These are phyloP conservation scores for Cantharis nigra DNA, from an alignment of 2,888 invertebrate genomes.

Conservation along the genomic window DNA sequence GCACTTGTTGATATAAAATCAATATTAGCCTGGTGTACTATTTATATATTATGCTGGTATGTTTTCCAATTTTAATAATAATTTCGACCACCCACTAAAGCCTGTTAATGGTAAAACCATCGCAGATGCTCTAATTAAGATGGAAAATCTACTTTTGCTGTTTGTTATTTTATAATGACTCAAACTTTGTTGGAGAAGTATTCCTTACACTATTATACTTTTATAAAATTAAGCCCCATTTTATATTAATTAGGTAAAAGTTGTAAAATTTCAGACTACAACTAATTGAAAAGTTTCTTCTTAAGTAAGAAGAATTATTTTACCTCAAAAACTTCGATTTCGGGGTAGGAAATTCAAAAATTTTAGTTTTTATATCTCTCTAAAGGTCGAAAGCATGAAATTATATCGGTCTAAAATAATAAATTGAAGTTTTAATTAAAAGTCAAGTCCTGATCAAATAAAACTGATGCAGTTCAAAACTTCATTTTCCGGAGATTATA, in stretches of 20 bases:
- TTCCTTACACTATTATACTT: neutral
- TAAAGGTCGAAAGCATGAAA: too few relatives aligned
- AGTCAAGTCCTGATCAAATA: neutral
- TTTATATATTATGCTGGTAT: neutral
- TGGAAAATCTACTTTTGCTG: too few relatives aligned
- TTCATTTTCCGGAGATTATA: too few relatives aligned
- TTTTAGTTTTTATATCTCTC: too few relatives aligned
- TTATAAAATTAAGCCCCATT: neutral
- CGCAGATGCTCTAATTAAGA: too few relatives aligned
- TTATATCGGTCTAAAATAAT: too few relatives aligned
- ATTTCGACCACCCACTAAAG: neutral
- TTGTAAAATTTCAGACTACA: neutral
- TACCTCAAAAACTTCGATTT: neutral
- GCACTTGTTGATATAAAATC: conserved; percentile 4
- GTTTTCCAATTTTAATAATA: neutral
- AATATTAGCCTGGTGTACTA: neutral
- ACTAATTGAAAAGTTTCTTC: neutral
- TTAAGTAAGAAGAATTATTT: neutral
- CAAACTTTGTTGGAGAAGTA: neutral
- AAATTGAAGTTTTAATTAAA: neutral
- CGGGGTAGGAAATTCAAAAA: too few relatives aligned
- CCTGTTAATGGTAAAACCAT: neutral
- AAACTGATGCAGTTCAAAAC: too few relatives aligned
- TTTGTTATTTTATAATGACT: neutral
- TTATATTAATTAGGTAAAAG: neutral